Conservation (phyloP, 35 echinoderm and acorn worm genomes). For the Anneissia japonica region DNA sequence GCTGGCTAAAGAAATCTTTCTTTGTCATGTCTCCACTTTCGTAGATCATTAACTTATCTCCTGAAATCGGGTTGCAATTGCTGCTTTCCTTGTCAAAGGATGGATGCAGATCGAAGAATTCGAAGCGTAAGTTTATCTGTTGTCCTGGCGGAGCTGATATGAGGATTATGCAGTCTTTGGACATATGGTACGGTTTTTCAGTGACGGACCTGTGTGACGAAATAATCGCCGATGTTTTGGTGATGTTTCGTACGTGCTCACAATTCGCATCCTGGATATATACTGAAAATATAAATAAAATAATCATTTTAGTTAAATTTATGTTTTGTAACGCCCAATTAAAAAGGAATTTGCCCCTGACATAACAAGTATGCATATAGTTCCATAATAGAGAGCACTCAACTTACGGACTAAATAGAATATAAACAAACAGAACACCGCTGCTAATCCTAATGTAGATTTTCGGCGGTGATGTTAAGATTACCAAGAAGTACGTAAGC, state of each 20-base stretch:
- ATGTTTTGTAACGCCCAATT: too few species aligned
- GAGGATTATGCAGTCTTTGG: slow-evolving; percentile 68
- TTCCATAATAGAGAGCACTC: too few species aligned
- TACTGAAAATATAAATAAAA: slow-evolving; percentile 1
- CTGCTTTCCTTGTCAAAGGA: slow-evolving; percentile 28
- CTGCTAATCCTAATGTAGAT: too few species aligned
- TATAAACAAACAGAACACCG: too few species aligned
- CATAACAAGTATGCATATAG: too few species aligned
- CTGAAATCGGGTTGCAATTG: slow-evolving; percentile 12
- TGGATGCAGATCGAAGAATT: slow-evolving; percentile 52
- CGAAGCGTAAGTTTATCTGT: slow-evolving; percentile 80
- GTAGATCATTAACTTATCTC: slow-evolving; percentile 66
- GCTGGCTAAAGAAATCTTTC: slow-evolving; percentile 42
- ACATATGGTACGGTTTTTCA: slow-evolving; percentile 32
- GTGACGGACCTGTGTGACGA: slow-evolving; percentile 58
- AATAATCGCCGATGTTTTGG: slow-evolving; percentile 52
- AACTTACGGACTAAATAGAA: too few species aligned
- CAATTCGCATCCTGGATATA: background rate
- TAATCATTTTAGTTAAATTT: too few species aligned
- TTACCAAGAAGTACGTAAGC: too few species aligned
- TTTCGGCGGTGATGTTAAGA: too few species aligned
- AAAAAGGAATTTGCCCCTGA: too few species aligned
- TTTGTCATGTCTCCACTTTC: slow-evolving; percentile 45
- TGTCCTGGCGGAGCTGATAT: slow-evolving; percentile 60
- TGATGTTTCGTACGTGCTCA: slow-evolving; percentile 22